Evolutionary conservation across 2,888 invertebrate species (phyloP), one percentile per base, ranked within the genome.

Genomic region (Diadromus collaris): DNA sequence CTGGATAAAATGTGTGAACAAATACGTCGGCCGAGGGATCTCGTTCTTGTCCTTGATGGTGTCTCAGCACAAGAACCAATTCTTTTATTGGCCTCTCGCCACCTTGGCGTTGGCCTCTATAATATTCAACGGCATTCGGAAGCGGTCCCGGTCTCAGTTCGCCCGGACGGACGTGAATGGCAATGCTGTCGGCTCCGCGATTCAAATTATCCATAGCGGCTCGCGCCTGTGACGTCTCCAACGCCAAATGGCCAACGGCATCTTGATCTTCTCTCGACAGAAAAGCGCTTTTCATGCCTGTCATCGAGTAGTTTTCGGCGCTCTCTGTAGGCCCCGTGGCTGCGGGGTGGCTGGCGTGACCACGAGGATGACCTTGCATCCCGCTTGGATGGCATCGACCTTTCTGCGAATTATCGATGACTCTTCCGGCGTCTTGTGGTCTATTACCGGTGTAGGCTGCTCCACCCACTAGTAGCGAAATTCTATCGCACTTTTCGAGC

Each of bases 351-450:
- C 85, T 87, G 0, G 87, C 87, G 34, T 89, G 89, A 0, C 87
- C 88, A 16, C 88, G 71, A 0, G 89, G 85, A 78, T 89, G 89
- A 0, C 89, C 89, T 0, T 6, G 5, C 0, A 10, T 1, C 0
- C 60, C 61, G 0, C 71, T 56, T 0, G 79, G 76, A 41, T 85
- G 73, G 16, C 84, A 82, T 0, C 16, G 10, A 0, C 75, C 84
- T 4, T 78, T 63, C n/a, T 89, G 88, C 0, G 89, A 89, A 0
- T 68, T 70, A 7, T 89, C 85, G 0, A 89, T 21, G 0, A 89
- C 60, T 0, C 4, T 13, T 0, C 0, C 4, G 0, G 88, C 88
- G 1, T 84, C 83, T 0, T 4, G 34, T 0, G 84, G 51, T 0
- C 84, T 78, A 0, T 0, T 72, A 0, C 88, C 88, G 0, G 0